These are phyloP conservation scores for Ancistrus triradiatus DNA, from an alignment of 2,113 vertebrate species.

Conservation along the genomic window DNA sequence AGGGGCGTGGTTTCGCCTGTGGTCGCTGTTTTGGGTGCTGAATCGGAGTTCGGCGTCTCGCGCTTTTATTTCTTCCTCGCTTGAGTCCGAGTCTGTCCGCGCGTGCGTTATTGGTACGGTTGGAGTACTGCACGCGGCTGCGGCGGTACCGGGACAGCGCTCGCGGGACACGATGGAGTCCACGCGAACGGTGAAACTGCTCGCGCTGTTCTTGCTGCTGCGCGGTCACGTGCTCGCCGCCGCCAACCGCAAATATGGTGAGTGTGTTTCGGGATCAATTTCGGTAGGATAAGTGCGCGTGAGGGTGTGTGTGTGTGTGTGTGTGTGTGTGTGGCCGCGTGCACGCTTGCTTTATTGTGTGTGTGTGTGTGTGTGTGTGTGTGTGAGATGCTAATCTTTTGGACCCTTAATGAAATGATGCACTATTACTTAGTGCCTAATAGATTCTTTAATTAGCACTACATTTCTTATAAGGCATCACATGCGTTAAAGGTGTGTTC, in stretches of 20 bases:
- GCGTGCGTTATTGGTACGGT: not conserved
- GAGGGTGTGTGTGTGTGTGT: not conserved
- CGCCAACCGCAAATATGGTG: conserved; percentile 66
- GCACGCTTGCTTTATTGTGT: too few relatives aligned
- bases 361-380: not conserved
- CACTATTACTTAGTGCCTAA: too few relatives aligned
- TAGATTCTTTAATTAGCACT: too few relatives aligned
- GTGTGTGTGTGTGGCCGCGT: not conserved
- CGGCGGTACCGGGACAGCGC: conserved; percentile 1
- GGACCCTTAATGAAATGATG: too few relatives aligned
- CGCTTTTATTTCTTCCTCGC: not conserved
- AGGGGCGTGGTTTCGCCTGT: conserved; percentile 57
- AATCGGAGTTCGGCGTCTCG: conserved; percentile 7
- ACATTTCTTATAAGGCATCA: too few relatives aligned
- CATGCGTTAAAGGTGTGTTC: too few relatives aligned
- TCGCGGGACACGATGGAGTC: conserved; percentile 37
- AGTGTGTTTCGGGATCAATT: conserved; percentile 39
- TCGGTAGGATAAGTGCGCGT: not conserved
- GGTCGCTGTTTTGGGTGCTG: conserved; percentile 69
- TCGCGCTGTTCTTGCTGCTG: conserved; percentile 57
- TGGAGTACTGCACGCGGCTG: not conserved
- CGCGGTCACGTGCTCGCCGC: conserved; percentile 39
- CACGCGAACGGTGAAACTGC: not conserved
- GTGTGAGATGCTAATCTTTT: too few relatives aligned
- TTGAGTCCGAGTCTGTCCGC: not conserved